Percentiles rank a stretch among this genome's conserved stretches.
Conservation (phyloP, 1,140 invertebrate genomes). For the Pararge aegeria region DNA sequence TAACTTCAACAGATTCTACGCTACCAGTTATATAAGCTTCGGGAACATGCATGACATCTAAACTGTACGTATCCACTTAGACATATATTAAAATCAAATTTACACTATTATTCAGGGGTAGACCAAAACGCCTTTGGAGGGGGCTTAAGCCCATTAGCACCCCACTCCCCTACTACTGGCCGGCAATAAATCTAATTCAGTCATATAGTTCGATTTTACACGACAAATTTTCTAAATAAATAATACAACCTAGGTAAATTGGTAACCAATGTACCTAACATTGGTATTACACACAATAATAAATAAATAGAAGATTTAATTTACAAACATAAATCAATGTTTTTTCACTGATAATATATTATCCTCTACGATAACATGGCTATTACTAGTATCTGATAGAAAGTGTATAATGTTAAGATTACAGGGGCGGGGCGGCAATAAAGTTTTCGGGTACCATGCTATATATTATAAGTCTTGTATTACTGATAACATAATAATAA, state of each 20-base stretch:
- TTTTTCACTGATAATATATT: slow-evolving; percentile 9
- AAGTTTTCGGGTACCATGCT: not conserved
- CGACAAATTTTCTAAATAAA: not conserved
- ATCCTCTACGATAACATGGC: slow-evolving; percentile 1
- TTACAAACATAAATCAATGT: slow-evolving; percentile 10
- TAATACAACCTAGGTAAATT: too few species aligned
- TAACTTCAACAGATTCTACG: too few species aligned
- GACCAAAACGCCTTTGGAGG: too few species aligned
- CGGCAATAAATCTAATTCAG: not conserved
- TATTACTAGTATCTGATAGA: slow-evolving; percentile 12
- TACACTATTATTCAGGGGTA: too few species aligned
- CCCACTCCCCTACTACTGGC: too few species aligned
- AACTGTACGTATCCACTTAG: too few species aligned
- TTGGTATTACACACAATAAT: slow-evolving; percentile 15
- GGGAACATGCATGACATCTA: too few species aligned
- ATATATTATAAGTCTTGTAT: too few species aligned
- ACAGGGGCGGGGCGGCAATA: not conserved
- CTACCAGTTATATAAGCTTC: too few species aligned
- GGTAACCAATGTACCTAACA: not conserved
- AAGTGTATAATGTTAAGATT: not conserved
- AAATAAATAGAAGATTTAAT: slow-evolving; percentile 11
- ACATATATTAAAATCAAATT: too few species aligned
- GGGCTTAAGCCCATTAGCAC: too few species aligned
- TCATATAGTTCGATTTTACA: not conserved
- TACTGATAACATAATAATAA: too few species aligned